phyloP scores from a whole-genome alignment of 2,797 vertebrate genomes.

The Tarsius wallacei region DNA sequence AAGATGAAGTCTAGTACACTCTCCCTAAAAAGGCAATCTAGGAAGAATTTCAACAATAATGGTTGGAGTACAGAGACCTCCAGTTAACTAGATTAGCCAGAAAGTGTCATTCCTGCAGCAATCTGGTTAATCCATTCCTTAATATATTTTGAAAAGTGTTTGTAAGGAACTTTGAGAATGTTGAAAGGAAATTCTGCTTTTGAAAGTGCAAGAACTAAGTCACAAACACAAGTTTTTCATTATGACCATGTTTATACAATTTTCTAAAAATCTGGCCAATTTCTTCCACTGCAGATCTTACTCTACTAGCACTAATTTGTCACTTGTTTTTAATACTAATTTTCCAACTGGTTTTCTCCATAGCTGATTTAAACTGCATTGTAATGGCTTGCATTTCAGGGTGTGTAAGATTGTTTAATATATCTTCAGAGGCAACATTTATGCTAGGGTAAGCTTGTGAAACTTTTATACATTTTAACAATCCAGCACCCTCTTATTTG shows the following conservation, averaged over 20 bases:
- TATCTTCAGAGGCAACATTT: constrained; percentile 78
- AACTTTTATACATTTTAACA: constrained; percentile 60
- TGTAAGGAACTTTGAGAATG: not conserved
- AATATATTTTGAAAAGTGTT: constrained; percentile 54
- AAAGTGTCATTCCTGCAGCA: constrained; percentile 34
- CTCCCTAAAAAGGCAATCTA: constrained; percentile 4
- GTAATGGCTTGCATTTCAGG: constrained; percentile 53
- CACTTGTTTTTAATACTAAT: constrained; percentile 67
- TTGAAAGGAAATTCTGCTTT: constrained; percentile 61
- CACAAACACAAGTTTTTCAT: not conserved
- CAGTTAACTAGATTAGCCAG: constrained; percentile 18
- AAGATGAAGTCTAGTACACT: not conserved
- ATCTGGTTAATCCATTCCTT: constrained; percentile 45
- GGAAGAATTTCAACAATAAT: not conserved
- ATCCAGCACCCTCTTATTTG: constrained; percentile 19
- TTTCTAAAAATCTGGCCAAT: constrained; percentile 45
- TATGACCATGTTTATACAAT: not conserved
- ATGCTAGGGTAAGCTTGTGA: constrained; percentile 60
- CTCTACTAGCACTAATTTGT: constrained; percentile 54
- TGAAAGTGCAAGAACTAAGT: constrained; percentile 35
- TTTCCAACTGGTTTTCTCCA: constrained; percentile 26
- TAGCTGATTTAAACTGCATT: not conserved
- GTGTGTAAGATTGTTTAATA: constrained; percentile 57
- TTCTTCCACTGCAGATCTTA: constrained; percentile 60
- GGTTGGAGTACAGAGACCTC: not conserved